Percentiles rank a stretch among this genome's conserved stretches.
These are phyloP conservation scores for Hippocampus mohnikei DNA, from an alignment of 2,113 vertebrate genomes.

Conservation along the genomic window DNA sequence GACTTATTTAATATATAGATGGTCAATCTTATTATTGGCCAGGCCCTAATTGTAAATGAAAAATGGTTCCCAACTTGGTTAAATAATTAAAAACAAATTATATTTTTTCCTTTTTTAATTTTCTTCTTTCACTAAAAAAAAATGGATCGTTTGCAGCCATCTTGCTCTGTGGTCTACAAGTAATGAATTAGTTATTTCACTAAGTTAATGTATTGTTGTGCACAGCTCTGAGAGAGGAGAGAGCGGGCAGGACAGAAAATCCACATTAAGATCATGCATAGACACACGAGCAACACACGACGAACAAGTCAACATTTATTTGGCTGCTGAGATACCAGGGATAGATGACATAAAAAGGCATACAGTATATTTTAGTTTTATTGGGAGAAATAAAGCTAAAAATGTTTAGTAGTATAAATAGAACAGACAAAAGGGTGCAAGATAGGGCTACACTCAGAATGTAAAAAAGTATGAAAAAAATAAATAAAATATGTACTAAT, in stretches of 20 bases:
- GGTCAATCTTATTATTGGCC: too few relatives aligned
- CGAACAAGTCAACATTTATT: not conserved
- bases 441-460: not conserved
- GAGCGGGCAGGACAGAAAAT: not conserved
- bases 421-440: not conserved
- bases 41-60: too few relatives aligned
- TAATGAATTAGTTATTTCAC: constrained; percentile 38
- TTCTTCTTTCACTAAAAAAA: not conserved
- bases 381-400: too few relatives aligned
- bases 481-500: too few relatives aligned
- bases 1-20: too few relatives aligned
- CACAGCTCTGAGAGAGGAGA: constrained; percentile 13
- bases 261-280: not conserved
- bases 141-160: constrained; percentile 18
- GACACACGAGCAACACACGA: not conserved
- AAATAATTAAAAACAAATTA: too few relatives aligned
- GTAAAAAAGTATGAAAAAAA: not conserved
- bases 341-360: not conserved
- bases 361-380: not conserved
- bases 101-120: not conserved
- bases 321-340: not conserved
- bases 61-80: too few relatives aligned
- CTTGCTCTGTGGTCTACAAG: constrained; percentile 19
- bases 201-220: constrained; percentile 38
- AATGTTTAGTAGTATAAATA: too few relatives aligned